Base-by-base conservation (phyloP, 2,888 invertebrate genomes). In the Xestia c-nigrum region DNA sequence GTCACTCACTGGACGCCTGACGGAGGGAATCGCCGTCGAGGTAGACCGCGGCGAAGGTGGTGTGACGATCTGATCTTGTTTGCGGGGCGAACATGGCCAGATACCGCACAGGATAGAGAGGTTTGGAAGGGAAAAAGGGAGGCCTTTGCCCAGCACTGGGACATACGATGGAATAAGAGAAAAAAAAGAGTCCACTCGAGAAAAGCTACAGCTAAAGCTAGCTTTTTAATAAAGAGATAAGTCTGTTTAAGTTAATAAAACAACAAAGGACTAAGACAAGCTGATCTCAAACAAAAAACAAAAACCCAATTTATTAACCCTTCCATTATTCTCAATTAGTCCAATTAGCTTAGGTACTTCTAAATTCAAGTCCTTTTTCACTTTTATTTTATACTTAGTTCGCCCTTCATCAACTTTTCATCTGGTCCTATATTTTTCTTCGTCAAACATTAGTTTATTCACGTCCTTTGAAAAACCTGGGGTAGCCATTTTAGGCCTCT, bases 251-350 rank as follows among this genome's bases (percentile, higher is more conserved):
- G 12, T 75, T 47, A 2, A 19, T 4, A 24, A 5, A 31, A 19
- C 31, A n/a, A 31, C n/a, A 46, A 80, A 19, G 80, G 40, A 24
- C 21, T 46, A 24, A 38, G 50, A 52, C 16, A 21, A 40, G 19
- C 38, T 16, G 38, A 40, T 40, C 38, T 21, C 31, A 24, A 21
- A 64, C 55, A 43, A 38, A 43, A 64, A 74, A n/a, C 61, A 47
- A 63, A 77, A 63, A 47, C 6, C 24, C 0, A 74, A 73, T 73
- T 65, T 55, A 38, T 38, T 43, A 38, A 61, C 12, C 72, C 24
- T 71, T 40, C n/a, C 14, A 74, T 61, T 59, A 40, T 40, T 81
- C 57, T 81, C 52, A 74, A 78, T 81, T 81, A 66, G 65, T n/a
- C 46, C 52, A 80, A 80, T 80, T 63, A 80, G 21, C 59, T 59